Percentiles rank a stretch among this genome's conserved stretches.
phyloP scores from a whole-genome alignment of 2,797 vertebrate genomes.

The Linurgus olivaceus region DNA sequence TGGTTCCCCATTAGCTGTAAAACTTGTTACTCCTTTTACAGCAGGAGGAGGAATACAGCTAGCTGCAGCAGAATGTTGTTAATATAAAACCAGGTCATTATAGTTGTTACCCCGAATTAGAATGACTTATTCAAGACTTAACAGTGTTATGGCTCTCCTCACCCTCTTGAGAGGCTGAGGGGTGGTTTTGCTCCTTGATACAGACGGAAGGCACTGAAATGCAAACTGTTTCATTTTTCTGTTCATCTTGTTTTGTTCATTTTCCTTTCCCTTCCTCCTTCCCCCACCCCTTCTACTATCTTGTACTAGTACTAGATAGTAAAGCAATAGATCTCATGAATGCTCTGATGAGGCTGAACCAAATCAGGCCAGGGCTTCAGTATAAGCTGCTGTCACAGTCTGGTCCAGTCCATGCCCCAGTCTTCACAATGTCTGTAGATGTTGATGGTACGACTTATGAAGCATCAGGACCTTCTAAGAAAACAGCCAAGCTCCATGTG shows the following conservation, averaged over 20 bases:
- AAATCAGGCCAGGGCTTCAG: constrained; percentile 97
- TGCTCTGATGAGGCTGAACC: constrained; percentile 97
- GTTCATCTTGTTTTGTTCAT: constrained; percentile 37
- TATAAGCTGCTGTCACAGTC: constrained; percentile 98
- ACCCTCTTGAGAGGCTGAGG: background rate
- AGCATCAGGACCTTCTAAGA: constrained; percentile 97
- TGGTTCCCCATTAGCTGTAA: background rate
- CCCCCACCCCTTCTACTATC: constrained; percentile 23
- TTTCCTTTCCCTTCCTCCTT: background rate
- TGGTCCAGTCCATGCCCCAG: constrained; percentile 95
- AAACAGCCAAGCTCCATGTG: constrained; percentile 98
- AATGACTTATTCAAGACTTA: background rate
- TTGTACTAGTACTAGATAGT: constrained; percentile 90
- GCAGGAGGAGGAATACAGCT: background rate
- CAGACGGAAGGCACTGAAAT: constrained; percentile 11
- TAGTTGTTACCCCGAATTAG: background rate
- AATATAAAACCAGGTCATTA: background rate
- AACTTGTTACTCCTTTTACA: background rate
- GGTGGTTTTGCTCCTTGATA: background rate
- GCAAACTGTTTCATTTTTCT: constrained; percentile 32
- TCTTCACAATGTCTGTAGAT: constrained; percentile 99
- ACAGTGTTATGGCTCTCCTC: background rate
- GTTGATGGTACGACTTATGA: constrained; percentile 93
- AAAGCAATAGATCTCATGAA: constrained; percentile 99
- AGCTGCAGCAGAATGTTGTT: background rate